Conservation (phyloP, 2,113 vertebrate genomes). For the Archilochus colubris region DNA sequence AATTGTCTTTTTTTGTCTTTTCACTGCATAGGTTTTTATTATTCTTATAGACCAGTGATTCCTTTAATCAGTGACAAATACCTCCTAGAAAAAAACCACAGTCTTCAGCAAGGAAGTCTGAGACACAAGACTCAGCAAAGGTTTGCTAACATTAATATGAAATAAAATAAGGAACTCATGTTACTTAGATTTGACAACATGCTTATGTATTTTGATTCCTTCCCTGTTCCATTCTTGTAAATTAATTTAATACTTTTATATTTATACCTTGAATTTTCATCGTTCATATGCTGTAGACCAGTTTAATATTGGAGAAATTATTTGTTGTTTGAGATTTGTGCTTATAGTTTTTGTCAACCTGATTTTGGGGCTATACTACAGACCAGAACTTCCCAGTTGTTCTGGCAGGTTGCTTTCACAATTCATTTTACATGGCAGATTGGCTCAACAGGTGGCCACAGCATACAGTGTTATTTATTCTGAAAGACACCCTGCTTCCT, state of each 20-base stretch:
- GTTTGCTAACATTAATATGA: neutral
- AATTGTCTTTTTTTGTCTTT: neutral
- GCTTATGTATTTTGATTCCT: neutral
- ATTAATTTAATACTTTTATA: neutral
- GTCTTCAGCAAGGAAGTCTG: neutral
- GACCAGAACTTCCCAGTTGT: neutral
- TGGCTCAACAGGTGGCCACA: constrained; percentile 17
- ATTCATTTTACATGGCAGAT: neutral
- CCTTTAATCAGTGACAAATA: neutral
- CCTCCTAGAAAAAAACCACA: neutral
- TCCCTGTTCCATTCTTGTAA: neutral
- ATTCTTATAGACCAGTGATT: neutral
- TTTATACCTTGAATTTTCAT: neutral
- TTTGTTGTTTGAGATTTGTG: neutral
- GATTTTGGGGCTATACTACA: neutral
- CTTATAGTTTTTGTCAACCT: neutral
- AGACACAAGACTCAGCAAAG: neutral
- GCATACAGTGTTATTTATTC: neutral
- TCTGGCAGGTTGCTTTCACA: neutral
- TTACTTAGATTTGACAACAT: neutral
- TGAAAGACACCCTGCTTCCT: constrained; percentile 7
- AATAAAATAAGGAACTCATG: neutral
- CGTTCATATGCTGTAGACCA: neutral
- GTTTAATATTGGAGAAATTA: neutral
- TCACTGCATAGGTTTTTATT: neutral